Conservation (phyloP, 1,140 invertebrate species). For the Cecropterus lyciades region DNA sequence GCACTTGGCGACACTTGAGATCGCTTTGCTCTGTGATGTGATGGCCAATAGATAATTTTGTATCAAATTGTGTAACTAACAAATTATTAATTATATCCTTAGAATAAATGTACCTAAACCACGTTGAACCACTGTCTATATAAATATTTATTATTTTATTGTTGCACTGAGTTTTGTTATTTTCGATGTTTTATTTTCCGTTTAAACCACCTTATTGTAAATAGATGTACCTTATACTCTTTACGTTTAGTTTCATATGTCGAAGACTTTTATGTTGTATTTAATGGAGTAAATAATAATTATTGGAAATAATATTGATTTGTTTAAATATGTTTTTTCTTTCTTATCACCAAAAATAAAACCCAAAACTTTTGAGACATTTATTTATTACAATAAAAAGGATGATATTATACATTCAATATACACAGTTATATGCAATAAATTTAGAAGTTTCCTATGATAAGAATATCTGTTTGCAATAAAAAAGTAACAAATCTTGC, state of each 20-base stretch:
- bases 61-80: conserved; percentile 79
- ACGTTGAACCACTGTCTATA: conserved; percentile 78
- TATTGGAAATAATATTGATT: conserved; percentile 84
- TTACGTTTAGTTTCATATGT: conserved; percentile 73
- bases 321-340: conserved; percentile 69
- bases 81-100: conserved; percentile 70
- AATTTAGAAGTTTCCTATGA: no score
- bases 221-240: conserved; percentile 71
- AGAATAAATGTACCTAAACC: conserved; percentile 76
- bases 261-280: conserved; percentile 80
- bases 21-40: conserved; percentile 79
- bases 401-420: no score
- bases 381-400: no score
- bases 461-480: no score
- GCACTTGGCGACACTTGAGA: conserved; percentile 53
- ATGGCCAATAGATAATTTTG: conserved; percentile 81
- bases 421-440: no score
- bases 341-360: conserved; percentile 32
- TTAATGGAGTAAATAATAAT: conserved; percentile 75
- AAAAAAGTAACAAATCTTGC: no score
- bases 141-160: conserved; percentile 82
- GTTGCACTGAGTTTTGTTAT: conserved; percentile 83
- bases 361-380: background rate
- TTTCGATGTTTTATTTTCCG: conserved; percentile 79
- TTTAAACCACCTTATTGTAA: conserved; percentile 79